These are phyloP conservation scores for Pemphigus obesinymphae DNA, from an alignment of 1,140 invertebrate genomes.

Conservation along the genomic window DNA sequence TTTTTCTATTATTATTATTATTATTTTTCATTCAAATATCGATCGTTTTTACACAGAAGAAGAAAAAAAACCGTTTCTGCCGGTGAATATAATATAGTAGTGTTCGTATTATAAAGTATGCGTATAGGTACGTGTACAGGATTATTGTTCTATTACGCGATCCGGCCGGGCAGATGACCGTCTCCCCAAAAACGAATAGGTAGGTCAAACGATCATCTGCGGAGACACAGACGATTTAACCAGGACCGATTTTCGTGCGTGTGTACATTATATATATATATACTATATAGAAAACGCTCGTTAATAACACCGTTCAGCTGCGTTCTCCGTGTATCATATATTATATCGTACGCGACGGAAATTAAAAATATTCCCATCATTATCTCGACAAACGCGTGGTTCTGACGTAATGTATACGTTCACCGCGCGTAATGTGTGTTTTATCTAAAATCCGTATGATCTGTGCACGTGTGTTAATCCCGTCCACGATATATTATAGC, in stretches of 20 bases:
- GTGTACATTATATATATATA: not conserved
- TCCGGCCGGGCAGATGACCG: not conserved
- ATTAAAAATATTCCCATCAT: conserved; percentile 11
- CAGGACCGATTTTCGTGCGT: not conserved
- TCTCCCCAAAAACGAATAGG: not conserved
- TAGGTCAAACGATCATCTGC: not conserved
- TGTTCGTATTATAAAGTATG: not conserved
- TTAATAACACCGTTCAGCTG: conserved; percentile 12
- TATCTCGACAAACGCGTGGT: not conserved
- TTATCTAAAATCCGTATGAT: too few species aligned
- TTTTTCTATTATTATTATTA: too few species aligned
- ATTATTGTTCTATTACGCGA: not conserved
- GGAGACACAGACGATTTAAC: conserved; percentile 26
- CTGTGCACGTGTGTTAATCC: too few species aligned
- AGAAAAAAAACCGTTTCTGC: not conserved
- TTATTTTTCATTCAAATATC: too few species aligned
- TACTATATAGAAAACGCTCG: not conserved
- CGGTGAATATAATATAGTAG: not conserved
- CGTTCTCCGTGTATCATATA: too few species aligned
- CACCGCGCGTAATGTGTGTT: too few species aligned
- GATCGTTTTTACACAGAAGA: not conserved
- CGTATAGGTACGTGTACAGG: too few species aligned
- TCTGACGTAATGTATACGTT: too few species aligned
- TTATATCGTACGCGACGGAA: not conserved
- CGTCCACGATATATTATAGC: too few species aligned